A percentile compares a stretch with the other conserved stretches of the same genome.
Evolutionary conservation across 1,140 invertebrate species (phyloP).

Genomic region (Mylabris phalerata): DNA sequence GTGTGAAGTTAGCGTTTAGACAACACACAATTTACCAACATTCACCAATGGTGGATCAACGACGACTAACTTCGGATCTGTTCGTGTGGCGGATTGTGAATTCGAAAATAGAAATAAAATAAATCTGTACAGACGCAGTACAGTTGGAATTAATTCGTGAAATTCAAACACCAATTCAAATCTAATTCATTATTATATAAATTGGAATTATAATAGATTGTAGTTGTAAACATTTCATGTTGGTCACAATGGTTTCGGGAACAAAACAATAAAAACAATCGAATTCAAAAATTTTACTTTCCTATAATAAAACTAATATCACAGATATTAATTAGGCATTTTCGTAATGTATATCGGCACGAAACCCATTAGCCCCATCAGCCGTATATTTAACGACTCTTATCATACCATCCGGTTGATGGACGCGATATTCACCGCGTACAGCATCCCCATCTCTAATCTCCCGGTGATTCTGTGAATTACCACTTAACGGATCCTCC

Average conservation of each 20-base stretch:
- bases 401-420: constrained; percentile 60
- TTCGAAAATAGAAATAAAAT: neutral
- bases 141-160: constrained; percentile 11
- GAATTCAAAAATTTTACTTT: too few relatives aligned
- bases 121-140: constrained; percentile 13
- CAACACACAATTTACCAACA: neutral
- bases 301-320: neutral
- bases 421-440: constrained; percentile 57
- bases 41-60: neutral
- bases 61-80: constrained; percentile 5
- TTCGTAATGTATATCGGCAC: neutral
- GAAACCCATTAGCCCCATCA: constrained; percentile 26
- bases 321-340: neutral
- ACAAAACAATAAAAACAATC: too few relatives aligned
- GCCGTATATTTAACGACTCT: constrained; percentile 52
- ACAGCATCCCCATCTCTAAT: constrained; percentile 61
- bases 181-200: constrained; percentile 5
- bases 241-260: too few relatives aligned
- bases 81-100: neutral
- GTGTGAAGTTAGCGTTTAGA: constrained; percentile 2
- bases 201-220: neutral
- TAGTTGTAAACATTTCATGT: neutral
- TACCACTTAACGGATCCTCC: constrained; percentile 59
- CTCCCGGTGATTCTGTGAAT: constrained; percentile 62
- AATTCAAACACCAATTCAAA: constrained; percentile 1